A percentile compares a stretch with the other conserved stretches of the same genome.
Conservation (phyloP, 2,888 invertebrate species). For the Chrysolina haemoptera region DNA sequence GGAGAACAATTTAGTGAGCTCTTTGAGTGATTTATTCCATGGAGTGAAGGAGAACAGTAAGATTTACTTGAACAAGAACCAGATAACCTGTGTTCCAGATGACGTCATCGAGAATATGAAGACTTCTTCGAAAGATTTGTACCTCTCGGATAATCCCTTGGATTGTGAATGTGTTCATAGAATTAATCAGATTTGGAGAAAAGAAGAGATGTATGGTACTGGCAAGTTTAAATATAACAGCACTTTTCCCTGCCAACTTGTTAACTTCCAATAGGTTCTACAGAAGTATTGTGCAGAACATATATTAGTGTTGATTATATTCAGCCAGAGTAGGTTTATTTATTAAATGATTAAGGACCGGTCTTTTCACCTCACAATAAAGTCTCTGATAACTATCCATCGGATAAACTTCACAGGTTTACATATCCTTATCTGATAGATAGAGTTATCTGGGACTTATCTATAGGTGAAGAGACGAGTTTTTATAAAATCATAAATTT, state of each 20-base stretch:
- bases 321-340: too few species aligned
- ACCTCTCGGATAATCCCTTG: slow-evolving; percentile 55
- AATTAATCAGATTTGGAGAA: slow-evolving; percentile 37
- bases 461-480: too few species aligned
- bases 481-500: too few species aligned
- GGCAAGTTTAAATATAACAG: slow-evolving; percentile 7
- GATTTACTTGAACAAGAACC: slow-evolving; percentile 54
- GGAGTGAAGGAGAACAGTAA: slow-evolving; percentile 50
- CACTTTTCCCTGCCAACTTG: slow-evolving; percentile 23
- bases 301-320: too few species aligned
- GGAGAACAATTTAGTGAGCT: slow-evolving; percentile 53
- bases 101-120: slow-evolving; percentile 53
- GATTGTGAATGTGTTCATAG: slow-evolving; percentile 56
- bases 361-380: too few species aligned
- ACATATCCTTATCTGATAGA: too few species aligned
- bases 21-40: slow-evolving; percentile 45
- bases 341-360: too few species aligned
- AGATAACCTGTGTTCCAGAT: slow-evolving; percentile 53
- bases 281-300: too few species aligned
- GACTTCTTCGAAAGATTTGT: slow-evolving; percentile 46
- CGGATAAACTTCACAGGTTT: too few species aligned
- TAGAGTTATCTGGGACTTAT: too few species aligned
- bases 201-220: slow-evolving; percentile 10
- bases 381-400: too few species aligned
- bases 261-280: too few species aligned